These are phyloP conservation scores for Zosterops japonicus DNA, from an alignment of 2,113 vertebrate species.

Conservation along the genomic window DNA sequence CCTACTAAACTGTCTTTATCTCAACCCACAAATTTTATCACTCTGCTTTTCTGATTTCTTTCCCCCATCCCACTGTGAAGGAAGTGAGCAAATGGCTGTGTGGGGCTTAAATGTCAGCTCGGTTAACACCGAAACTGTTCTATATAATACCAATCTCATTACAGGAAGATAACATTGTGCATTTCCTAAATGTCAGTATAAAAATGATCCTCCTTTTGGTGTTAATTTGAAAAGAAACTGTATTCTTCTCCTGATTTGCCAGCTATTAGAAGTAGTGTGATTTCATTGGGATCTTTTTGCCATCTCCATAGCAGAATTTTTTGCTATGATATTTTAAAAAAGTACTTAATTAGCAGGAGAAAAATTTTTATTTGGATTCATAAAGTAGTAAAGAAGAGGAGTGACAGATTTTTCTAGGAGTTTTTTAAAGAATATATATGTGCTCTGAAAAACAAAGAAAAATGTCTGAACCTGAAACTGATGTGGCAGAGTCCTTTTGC, in stretches of 20 bases:
- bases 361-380: neutral
- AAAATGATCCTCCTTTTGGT: neutral
- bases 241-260: neutral
- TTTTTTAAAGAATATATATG: neutral
- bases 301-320: neutral
- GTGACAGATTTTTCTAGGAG: neutral
- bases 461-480: neutral
- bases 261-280: neutral
- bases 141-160: neutral
- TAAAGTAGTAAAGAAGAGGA: neutral
- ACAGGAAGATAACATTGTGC: neutral
- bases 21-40: neutral
- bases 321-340: neutral
- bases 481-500: neutral
- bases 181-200: neutral
- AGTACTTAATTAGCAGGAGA: neutral
- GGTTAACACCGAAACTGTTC: neutral
- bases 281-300: neutral
- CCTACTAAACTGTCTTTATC: neutral
- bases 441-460: neutral
- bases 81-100: accelerated
- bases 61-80: accelerated
- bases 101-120: neutral
- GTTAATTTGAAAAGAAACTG: neutral
- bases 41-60: neutral